Conservation (phyloP, 1,140 invertebrate species). For the Trachymyrmex septentrionalis region DNA sequence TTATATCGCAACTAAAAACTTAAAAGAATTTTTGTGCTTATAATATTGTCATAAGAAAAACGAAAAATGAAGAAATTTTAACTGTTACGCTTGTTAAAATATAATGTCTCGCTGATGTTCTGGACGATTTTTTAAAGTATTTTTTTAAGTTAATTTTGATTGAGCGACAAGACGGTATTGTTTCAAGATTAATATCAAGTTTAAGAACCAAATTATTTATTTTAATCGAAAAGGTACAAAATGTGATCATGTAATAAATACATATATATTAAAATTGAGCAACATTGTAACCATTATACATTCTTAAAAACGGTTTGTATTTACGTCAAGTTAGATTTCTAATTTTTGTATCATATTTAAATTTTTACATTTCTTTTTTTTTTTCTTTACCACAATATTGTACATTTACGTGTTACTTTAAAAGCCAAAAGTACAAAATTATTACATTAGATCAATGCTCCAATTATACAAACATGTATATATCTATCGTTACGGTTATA, state of each 20-base stretch:
- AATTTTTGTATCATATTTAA: background rate
- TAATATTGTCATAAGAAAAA: background rate
- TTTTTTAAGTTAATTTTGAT: conserved; percentile 20
- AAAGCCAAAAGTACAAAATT: conserved; percentile 32
- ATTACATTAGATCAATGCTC: background rate
- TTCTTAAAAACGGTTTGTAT: conserved; percentile 19
- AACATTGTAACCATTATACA: background rate
- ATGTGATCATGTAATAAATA: background rate
- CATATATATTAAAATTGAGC: conserved; percentile 23
- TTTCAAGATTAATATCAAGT: background rate
- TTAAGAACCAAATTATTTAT: conserved; percentile 9
- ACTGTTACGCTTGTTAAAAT: background rate
- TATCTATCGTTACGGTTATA: conserved; percentile 22
- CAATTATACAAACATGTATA: conserved; percentile 16
- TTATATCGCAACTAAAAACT: background rate
- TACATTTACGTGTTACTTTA: background rate
- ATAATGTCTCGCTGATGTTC: conserved; percentile 33
- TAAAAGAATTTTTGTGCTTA: background rate
- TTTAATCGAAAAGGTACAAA: conserved; percentile 21
- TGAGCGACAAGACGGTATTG: background rate
- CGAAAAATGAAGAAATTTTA: background rate
- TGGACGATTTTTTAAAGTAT: background rate
- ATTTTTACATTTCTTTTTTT: background rate
- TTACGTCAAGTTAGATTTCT: background rate
- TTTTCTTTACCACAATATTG: background rate